Percentiles rank a stretch among this genome's conserved stretches.
These are phyloP conservation scores for Cyphomyrmex costatus DNA, from an alignment of 1,140 invertebrate species.

Conservation along the genomic window DNA sequence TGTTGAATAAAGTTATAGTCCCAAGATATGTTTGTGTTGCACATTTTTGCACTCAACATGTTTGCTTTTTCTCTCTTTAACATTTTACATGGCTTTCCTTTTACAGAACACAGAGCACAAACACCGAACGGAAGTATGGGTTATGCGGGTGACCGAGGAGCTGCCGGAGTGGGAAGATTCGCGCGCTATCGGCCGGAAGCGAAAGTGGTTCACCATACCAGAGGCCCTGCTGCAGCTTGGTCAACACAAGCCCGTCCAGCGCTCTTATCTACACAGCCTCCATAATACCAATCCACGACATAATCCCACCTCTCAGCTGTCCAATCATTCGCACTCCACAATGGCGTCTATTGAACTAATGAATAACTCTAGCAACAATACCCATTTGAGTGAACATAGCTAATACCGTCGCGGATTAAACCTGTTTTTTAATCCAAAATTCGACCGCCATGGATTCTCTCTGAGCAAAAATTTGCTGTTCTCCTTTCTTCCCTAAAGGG, in stretches of 20 bases:
- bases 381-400: slow-evolving; percentile 85
- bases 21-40: too few relatives aligned
- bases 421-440: slow-evolving; percentile 58
- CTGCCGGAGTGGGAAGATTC: slow-evolving; percentile 98
- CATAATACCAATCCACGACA: slow-evolving; percentile 85
- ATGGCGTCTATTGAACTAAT: slow-evolving; percentile 84
- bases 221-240: slow-evolving; percentile 95
- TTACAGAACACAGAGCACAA: slow-evolving; percentile 95
- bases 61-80: too few relatives aligned
- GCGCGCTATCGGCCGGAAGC: slow-evolving; percentile 94
- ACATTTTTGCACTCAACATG: too few relatives aligned
- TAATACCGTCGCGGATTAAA: slow-evolving; percentile 78
- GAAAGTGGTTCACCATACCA: slow-evolving; percentile 96
- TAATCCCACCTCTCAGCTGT: slow-evolving; percentile 78
- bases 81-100: slow-evolving; percentile 32
- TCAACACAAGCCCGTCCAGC: slow-evolving; percentile 96
- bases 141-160: slow-evolving; percentile 96
- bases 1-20: too few relatives aligned
- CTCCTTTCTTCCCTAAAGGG: slow-evolving; percentile 66
- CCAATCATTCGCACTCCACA: slow-evolving; percentile 82
- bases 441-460: slow-evolving; percentile 71
- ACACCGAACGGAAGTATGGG: slow-evolving; percentile 97
- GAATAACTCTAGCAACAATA: slow-evolving; percentile 84
- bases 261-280: slow-evolving; percentile 92
- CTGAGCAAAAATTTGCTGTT: slow-evolving; percentile 57